Conservation (phyloP, 2,113 vertebrate genomes). For the Tetrax tetrax region DNA sequence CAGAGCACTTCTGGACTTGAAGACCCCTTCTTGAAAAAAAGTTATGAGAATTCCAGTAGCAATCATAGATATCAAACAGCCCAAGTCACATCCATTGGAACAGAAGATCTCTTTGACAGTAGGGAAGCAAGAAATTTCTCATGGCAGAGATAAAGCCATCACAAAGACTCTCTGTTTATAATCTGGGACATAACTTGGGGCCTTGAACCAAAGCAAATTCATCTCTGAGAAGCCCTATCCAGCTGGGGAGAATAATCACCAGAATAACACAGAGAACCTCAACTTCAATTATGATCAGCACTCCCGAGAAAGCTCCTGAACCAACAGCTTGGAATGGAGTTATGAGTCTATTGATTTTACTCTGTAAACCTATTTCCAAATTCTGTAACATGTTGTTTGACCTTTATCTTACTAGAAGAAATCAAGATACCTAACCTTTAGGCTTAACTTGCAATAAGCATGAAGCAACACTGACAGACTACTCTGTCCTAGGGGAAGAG, state of each 20-base stretch:
- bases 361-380: neutral
- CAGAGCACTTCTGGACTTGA: neutral
- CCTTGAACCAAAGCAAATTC: neutral
- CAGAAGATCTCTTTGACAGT: neutral
- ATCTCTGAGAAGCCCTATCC: neutral
- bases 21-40: neutral
- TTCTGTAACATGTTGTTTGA: neutral
- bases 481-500: neutral
- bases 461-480: neutral
- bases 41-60: neutral
- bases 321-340: neutral
- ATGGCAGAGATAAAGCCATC: neutral
- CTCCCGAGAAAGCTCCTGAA: neutral
- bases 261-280: neutral
- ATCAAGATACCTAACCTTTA: neutral
- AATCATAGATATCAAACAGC: neutral
- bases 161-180: neutral
- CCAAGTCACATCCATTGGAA: neutral
- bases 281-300: neutral
- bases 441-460: neutral
- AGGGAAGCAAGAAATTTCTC: neutral
- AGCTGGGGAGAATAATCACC: neutral
- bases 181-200: neutral
- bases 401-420: constrained; percentile 3
- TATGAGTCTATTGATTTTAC: neutral